phyloP scores from a whole-genome alignment of 2,113 vertebrate genomes.

The Aspiorhynchus laticeps region DNA sequence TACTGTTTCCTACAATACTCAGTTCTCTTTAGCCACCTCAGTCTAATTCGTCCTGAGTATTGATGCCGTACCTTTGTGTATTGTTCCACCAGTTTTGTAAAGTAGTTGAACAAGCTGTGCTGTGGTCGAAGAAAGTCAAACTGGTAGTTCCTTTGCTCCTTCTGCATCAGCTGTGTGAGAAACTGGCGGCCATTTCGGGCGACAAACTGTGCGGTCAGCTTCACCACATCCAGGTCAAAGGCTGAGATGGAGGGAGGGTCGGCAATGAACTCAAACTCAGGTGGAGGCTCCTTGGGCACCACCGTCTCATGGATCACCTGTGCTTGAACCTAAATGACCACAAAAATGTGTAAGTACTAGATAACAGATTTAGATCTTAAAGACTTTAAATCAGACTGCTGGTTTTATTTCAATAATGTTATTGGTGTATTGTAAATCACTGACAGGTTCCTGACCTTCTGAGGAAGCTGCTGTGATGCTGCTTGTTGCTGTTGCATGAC shows the following conservation, averaged over 20 bases:
- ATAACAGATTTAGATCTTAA: not conserved
- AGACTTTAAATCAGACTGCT: not conserved
- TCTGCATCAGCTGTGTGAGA: constrained; percentile 98
- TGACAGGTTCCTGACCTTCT: constrained; percentile 80
- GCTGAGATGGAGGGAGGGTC: constrained; percentile 97
- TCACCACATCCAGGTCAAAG: constrained; percentile 97
- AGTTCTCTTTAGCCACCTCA: not conserved
- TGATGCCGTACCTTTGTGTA: constrained; percentile 90
- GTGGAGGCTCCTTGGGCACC: constrained; percentile 93
- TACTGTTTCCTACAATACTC: not conserved
- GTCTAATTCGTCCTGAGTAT: not conserved
- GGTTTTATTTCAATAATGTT: not conserved
- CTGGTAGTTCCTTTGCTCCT: constrained; percentile 98
- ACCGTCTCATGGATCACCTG: constrained; percentile 95
- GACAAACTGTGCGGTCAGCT: constrained; percentile 96
- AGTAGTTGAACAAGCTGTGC: constrained; percentile 99
- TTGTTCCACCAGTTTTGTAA: constrained; percentile 98
- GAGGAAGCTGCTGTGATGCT: constrained; percentile 86
- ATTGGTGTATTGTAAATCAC: not conserved
- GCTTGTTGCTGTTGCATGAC: constrained; percentile 95
- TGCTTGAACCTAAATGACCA: constrained; percentile 82
- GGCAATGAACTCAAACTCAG: constrained; percentile 96
- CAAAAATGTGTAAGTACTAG: not conserved
- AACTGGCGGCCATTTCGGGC: constrained; percentile 96
- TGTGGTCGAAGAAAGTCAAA: constrained; percentile 97